Evolutionary conservation across 2,113 vertebrate species (phyloP).

Genomic region (Chunga burmeisteri): DNA sequence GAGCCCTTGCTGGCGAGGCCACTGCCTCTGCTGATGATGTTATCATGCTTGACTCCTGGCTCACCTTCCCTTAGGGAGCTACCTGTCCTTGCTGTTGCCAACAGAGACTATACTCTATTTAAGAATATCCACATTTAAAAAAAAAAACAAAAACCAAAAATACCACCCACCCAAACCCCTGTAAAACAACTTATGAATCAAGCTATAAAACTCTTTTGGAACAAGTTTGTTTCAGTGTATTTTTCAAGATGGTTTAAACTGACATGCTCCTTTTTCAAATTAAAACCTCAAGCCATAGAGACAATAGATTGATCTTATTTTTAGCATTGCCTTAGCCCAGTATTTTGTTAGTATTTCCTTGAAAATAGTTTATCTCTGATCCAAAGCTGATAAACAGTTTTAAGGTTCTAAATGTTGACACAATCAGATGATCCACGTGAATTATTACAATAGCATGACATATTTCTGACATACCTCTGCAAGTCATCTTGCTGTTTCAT

Average conservation of each 20-base stretch:
- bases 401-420: not conserved
- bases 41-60: not conserved
- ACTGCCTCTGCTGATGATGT: not conserved
- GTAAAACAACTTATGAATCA: not conserved
- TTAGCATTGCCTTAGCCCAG: not conserved
- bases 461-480: not conserved
- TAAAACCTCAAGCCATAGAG: not conserved
- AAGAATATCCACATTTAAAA: not conserved
- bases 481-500: not conserved
- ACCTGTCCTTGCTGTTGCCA: not conserved
- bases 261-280: not conserved
- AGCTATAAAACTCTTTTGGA: not conserved
- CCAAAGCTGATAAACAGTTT: not conserved
- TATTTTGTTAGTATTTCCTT: not conserved
- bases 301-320: not conserved
- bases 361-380: not conserved
- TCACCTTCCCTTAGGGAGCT: not conserved
- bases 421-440: not conserved
- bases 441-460: not conserved
- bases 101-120: not conserved
- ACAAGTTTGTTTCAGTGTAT: not conserved
- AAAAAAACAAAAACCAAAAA: no score
- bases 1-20: not conserved
- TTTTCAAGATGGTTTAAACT: not conserved
- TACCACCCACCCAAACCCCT: fast-evolving